Evolutionary conservation across 2,113 vertebrate species (phyloP).

Genomic region (Chaenogobius annularis): DNA sequence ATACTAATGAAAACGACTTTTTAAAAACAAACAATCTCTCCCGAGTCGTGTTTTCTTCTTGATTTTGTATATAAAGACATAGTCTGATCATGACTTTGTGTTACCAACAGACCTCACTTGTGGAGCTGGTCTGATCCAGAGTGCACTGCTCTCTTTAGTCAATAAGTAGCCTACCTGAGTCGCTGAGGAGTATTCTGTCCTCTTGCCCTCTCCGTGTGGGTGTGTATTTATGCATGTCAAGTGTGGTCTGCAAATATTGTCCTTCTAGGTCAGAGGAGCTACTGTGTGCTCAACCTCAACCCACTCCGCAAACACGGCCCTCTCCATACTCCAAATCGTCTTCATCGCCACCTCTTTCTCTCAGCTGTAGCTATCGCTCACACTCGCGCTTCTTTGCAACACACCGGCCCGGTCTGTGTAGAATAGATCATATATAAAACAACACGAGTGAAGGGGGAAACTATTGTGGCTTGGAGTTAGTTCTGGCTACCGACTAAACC

Average conservation of each 20-base stretch:
- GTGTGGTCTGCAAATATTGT: conserved; percentile 72
- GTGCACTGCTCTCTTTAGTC: conserved; percentile 20
- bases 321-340: conserved; percentile 22
- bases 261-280: conserved; percentile 66
- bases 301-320: conserved; percentile 65
- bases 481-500: conserved; percentile 54
- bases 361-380: conserved; percentile 29
- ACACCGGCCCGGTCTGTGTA: conserved; percentile 33
- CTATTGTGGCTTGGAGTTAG: conserved; percentile 68
- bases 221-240: conserved; percentile 62
- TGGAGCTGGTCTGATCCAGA: not conserved
- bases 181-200: conserved; percentile 20
- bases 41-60: too few species aligned
- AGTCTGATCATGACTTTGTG: not conserved
- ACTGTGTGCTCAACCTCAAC: conserved; percentile 69
- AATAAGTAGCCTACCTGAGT: conserved; percentile 29
- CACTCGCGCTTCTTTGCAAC: conserved; percentile 25
- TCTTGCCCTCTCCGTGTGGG: conserved; percentile 29
- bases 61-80: too few species aligned
- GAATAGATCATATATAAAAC: conserved; percentile 64
- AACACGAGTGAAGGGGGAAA: conserved; percentile 69
- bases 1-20: too few species aligned
- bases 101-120: conserved; percentile 19
- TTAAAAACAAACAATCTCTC: too few species aligned
- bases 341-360: conserved; percentile 17